Evolutionary conservation across 1,140 invertebrate genomes (phyloP), one percentile per base, ranked within the genome.

Genomic region (Andrena cerasifolii): DNA sequence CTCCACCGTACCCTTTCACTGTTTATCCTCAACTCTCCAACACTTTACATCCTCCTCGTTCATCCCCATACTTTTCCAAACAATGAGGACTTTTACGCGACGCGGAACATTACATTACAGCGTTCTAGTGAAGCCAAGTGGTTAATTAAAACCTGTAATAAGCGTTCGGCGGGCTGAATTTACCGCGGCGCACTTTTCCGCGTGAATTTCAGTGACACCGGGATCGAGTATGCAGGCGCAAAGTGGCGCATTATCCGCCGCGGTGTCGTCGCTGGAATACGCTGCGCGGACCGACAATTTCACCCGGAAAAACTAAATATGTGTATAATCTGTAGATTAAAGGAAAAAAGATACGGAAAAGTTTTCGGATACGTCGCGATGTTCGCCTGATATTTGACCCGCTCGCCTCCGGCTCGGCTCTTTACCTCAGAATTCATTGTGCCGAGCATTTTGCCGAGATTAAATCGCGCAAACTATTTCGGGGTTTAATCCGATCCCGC

Each of bases 61-160:
- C 24, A n/a, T 58, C n/a, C 26, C 36, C 36, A 24, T 33, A 47
- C 54, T 71, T 59, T 71, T 47, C 43, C 26, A 14, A 56, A 71
- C 68, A 71, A 71, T 71, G 40, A 18, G n/a, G 54, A 71, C 45
- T 61, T 71, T 71, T 45, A 61, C 53, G 54, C 14, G n/a, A 33
- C 7, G 6, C 40, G 26, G 28, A 24, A 71, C 40, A 45, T 59
- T 71, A 47, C 31, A n/a, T 51, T 63, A 73, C 24, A 62, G 0
- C 21, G 45, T 31, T 24, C 71, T 40, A 28, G 33, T 53, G 53
- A 71, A 65, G 61, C 47, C 31, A 21, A 26, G n/a, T 31, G 71
- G 71, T 73, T 73, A 73, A 73, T 73, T 73, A 65, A 73, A 63
- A 65, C 24, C 24, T 12, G 59, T 61, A 62, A 73, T 51, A 33